These are phyloP conservation scores for Sinhomidia bicolor DNA, from an alignment of 2,888 invertebrate genomes.

Conservation along the genomic window DNA sequence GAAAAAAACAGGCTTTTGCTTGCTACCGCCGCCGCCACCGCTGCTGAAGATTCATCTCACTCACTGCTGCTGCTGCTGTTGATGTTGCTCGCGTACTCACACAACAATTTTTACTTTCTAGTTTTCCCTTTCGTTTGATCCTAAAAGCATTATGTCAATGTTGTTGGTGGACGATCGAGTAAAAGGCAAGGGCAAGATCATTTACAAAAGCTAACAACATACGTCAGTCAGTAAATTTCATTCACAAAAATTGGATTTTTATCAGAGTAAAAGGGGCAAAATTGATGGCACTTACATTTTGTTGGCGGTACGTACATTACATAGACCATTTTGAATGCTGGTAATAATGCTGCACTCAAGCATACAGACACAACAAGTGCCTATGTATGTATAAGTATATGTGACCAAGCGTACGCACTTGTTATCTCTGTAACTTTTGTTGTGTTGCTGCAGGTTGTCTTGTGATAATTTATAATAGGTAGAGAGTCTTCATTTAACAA, in stretches of 20 bases:
- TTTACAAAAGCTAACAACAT: background rate
- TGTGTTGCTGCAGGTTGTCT: no score
- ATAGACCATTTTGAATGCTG: no score
- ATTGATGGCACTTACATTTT: no score
- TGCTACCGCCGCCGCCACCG: no score
- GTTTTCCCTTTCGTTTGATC: conserved; percentile 30
- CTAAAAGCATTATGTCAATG: conserved; percentile 32
- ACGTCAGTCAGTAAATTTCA: background rate
- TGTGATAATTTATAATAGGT: background rate
- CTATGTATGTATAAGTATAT: background rate
- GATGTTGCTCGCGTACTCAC: background rate
- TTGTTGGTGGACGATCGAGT: conserved; percentile 8
- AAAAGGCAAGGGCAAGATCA: conserved; percentile 3
- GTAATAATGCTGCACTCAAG: no score
- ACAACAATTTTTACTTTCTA: conserved; percentile 36
- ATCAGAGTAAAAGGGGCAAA: no score
- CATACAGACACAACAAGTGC: no score
- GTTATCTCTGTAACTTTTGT: no score
- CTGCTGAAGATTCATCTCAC: no score
- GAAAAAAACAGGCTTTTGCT: conserved; percentile 2
- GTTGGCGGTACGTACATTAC: background rate
- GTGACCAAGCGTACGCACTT: no score
- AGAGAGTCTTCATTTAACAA: background rate
- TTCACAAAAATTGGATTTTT: conserved; percentile 28
- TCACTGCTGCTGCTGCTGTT: background rate